These are phyloP conservation scores for Elysia chlorotica DNA, from an alignment of 1,140 invertebrate species.

Conservation along the genomic window DNA sequence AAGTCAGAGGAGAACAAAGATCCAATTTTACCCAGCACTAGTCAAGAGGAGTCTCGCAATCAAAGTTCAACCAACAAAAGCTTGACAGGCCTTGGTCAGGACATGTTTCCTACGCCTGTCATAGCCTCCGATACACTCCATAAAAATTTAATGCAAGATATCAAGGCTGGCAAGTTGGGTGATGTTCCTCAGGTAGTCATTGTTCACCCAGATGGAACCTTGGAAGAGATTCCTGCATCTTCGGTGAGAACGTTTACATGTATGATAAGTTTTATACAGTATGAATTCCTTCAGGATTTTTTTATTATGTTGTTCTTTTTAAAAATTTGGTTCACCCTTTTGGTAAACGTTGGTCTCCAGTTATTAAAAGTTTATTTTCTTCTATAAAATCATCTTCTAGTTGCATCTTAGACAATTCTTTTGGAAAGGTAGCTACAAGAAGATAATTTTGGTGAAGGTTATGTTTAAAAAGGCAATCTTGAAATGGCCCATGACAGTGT, in stretches of 20 bases:
- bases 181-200: slow-evolving; percentile 52
- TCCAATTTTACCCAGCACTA: too few relatives aligned
- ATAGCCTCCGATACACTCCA: slow-evolving; percentile 37
- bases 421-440: too few relatives aligned
- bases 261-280: background rate
- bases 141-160: slow-evolving; percentile 46
- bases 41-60: too few relatives aligned
- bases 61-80: too few relatives aligned
- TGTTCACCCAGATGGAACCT: slow-evolving; percentile 52
- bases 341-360: background rate
- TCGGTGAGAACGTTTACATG: background rate
- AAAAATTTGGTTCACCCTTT: background rate
- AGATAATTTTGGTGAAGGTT: too few relatives aligned
- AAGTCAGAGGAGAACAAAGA: too few relatives aligned
- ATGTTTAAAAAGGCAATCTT: too few relatives aligned
- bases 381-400: background rate
- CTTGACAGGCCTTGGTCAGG: too few relatives aligned
- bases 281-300: background rate
- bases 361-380: background rate
- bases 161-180: slow-evolving; percentile 49
- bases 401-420: too few relatives aligned
- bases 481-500: too few relatives aligned
- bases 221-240: slow-evolving; percentile 49
- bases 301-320: background rate
- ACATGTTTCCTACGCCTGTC: too few relatives aligned